Evolutionary conservation across 2,888 invertebrate genomes (phyloP).

Genomic region (Polydrusus cervinus): DNA sequence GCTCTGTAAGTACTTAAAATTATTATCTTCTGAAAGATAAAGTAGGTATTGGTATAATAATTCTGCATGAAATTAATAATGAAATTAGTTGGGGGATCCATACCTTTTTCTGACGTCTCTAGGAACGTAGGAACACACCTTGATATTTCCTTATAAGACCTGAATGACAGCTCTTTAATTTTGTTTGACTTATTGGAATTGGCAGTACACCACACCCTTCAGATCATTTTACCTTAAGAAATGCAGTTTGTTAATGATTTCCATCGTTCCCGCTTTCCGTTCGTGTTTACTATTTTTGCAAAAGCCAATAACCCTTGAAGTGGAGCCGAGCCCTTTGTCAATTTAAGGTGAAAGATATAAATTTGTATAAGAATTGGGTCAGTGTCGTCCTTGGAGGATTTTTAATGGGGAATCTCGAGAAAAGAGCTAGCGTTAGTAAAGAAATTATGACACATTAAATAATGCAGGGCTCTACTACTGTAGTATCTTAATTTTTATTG

Average conservation of each 20-base stretch:
- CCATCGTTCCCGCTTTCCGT: constrained; percentile 32
- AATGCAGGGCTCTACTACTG: too few relatives aligned
- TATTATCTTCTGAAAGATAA: constrained; percentile 32
- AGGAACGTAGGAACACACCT: constrained; percentile 14
- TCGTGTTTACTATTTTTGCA: constrained; percentile 43
- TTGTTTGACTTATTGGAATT: constrained; percentile 36
- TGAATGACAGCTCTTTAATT: constrained; percentile 45
- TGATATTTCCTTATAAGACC: constrained; percentile 33
- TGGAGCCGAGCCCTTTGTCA: constrained; percentile 39
- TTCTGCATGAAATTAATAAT: too few relatives aligned
- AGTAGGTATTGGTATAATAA: background rate
- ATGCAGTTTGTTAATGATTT: constrained; percentile 47
- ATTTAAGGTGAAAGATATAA: constrained; percentile 39
- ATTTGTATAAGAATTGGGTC: constrained; percentile 2
- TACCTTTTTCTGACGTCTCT: background rate
- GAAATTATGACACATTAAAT: too few relatives aligned
- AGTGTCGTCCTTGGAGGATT: background rate
- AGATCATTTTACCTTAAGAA: constrained; percentile 48
- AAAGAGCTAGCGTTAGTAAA: too few relatives aligned
- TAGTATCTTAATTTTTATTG: too few relatives aligned
- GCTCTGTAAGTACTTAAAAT: constrained; percentile 20
- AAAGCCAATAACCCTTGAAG: constrained; percentile 51
- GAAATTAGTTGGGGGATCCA: background rate
- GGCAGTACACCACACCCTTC: constrained; percentile 37
- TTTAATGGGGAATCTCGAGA: too few relatives aligned